Base-by-base conservation (phyloP, 2,797 vertebrate species). In the Australoheros facetus region DNA sequence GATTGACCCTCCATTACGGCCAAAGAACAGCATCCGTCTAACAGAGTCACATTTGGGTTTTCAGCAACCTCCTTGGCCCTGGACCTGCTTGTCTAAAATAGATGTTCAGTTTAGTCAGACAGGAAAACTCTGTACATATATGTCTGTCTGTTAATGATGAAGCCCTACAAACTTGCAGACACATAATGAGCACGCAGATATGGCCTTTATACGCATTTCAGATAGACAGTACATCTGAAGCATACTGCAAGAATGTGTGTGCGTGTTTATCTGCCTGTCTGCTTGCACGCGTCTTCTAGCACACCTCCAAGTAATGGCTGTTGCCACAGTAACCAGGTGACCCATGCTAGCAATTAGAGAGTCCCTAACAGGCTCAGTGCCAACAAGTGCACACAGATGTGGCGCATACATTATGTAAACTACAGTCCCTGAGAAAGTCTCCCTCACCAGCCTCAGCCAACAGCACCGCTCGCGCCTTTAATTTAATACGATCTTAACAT, bases 261-360 rank as follows among this genome's bases (percentile, higher is more conserved):
- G 13, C 5, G 78, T 30, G 13, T 83, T 62, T 8, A 60, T 78
- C 34, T 45, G 74, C 58, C 26, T 26, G 56, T 70, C 42, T 56
- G 58, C 9, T 39, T 51, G 53, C 10, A 19, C 66, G 71, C 19
- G 78, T 81, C 59, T 79, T 57, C 75, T 11, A 78, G 80, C 80
- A 34, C 84, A 85, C 79, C 85, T 88, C 80, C 81, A 55, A 85
- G 85, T 93, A 93, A 94, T 90, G 87, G 77, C 85, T 73, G 72
- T 94, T 85, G 73, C 89, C 85, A 90, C 91, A 87, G 91, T 74
- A 81, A 94, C 94, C 89, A 94, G 92, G 93, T 94, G 92, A 95
- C 92, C 93, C 88, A 59, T 28, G 87, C 87, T 78, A 87, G 88
- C 92, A 95, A 94, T 94, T 93, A 94, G 85, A 32, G 81, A 90